A percentile compares a stretch with the other conserved stretches of the same genome.
These are phyloP conservation scores for Leptinotarsa tumamoca DNA, from an alignment of 2,888 invertebrate genomes.

Conservation along the genomic window DNA sequence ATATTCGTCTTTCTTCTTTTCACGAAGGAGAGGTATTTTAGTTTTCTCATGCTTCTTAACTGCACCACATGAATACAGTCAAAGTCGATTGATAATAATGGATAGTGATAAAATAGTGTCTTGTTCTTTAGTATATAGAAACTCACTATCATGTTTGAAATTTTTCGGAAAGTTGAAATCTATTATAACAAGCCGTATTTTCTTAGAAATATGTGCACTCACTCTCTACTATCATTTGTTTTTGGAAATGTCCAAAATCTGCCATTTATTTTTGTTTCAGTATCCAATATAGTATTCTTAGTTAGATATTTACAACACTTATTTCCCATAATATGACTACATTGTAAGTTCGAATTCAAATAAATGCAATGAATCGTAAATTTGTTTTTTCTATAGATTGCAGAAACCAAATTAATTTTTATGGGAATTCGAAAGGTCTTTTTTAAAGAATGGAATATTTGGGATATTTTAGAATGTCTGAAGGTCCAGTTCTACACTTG, in stretches of 20 bases:
- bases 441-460: no score
- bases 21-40: conserved; percentile 1
- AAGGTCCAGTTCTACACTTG: no score
- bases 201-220: background rate
- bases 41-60: conserved; percentile 1
- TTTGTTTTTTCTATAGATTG: background rate
- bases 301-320: background rate
- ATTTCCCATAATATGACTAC: background rate
- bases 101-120: conserved; percentile 38
- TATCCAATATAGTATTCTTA: no score
- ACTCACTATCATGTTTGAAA: conserved; percentile 13
- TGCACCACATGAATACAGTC: background rate
- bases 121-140: conserved; percentile 34
- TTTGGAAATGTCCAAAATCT: background rate
- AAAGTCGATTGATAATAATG: background rate
- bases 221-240: conserved; percentile 1
- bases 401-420: background rate
- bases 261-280: background rate
- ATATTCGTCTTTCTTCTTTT: conserved; percentile 23
- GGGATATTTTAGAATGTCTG: no score
- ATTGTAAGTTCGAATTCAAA: background rate
- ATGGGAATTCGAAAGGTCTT: no score
- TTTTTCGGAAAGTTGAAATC: background rate
- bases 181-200: background rate
- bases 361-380: background rate